Conservation (phyloP, 2,888 invertebrate genomes). For the Choristoneura rosaceana region DNA sequence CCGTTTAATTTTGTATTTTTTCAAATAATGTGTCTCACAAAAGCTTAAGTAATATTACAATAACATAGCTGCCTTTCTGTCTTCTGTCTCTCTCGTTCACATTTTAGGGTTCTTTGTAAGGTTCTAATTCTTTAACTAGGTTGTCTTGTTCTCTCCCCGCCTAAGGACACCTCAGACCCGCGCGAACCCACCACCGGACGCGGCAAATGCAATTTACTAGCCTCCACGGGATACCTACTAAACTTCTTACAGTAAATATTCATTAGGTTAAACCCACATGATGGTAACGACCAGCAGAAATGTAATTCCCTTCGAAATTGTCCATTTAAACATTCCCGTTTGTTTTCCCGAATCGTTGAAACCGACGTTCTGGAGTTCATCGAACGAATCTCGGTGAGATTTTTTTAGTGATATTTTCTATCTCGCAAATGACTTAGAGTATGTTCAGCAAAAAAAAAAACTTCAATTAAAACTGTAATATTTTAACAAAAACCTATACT, state of each 20-base stretch:
- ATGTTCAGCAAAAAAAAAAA: no score
- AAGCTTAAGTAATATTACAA: no score
- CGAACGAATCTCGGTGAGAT: no score
- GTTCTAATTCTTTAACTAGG: not conserved
- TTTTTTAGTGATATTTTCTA: no score
- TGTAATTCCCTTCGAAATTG: not conserved
- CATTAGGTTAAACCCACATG: slow-evolving; percentile 52
- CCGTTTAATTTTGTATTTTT: no score
- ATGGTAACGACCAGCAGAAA: slow-evolving; percentile 36
- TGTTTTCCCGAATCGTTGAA: no score
- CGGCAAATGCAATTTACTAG: slow-evolving; percentile 50
- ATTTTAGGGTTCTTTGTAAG: not conserved
- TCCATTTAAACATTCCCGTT: no score
- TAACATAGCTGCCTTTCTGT: not conserved
- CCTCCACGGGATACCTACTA: slow-evolving; percentile 45
- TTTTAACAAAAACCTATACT: no score
- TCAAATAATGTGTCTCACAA: no score
- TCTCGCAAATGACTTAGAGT: no score
- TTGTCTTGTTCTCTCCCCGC: not conserved
- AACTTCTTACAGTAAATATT: slow-evolving; percentile 59
- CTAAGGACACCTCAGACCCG: not conserved
- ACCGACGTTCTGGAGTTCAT: no score
- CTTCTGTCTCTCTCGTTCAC: not conserved
- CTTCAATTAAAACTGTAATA: no score
- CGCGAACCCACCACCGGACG: not conserved